Evolutionary conservation across 2,888 invertebrate species (phyloP).

Genomic region (Anodontia alba): DNA sequence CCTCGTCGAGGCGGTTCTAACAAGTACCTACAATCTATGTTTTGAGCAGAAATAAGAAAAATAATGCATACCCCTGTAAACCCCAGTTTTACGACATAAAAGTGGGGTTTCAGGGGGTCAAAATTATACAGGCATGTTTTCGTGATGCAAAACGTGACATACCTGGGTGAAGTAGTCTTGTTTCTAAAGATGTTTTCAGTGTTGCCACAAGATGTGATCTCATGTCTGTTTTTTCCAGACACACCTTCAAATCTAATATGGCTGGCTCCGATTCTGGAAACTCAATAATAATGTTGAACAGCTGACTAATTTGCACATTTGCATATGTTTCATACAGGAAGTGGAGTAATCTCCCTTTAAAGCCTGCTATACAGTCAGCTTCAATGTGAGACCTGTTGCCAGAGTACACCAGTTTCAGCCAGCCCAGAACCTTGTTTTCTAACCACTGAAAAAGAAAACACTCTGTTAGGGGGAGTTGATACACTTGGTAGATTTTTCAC

Average conservation of each 20-base stretch:
- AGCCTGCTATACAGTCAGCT: conserved; percentile 74
- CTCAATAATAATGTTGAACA: conserved; percentile 97
- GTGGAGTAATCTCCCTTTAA: conserved; percentile 88
- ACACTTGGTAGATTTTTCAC: too few relatives aligned
- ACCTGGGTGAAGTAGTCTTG: conserved; percentile 92
- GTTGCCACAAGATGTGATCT: conserved; percentile 89
- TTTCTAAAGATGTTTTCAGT: conserved; percentile 93
- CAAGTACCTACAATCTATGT: too few relatives aligned
- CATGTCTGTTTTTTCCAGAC: conserved; percentile 94
- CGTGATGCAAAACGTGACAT: too few relatives aligned
- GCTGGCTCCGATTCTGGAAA: conserved; percentile 98
- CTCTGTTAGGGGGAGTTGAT: too few relatives aligned
- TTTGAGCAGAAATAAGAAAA: too few relatives aligned
- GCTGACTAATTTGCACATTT: conserved; percentile 93
- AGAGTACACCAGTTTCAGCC: conserved; percentile 92
- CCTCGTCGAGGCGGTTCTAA: too few relatives aligned
- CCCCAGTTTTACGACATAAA: too few relatives aligned
- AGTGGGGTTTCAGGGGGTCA: too few relatives aligned
- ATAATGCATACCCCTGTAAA: too few relatives aligned
- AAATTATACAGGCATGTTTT: too few relatives aligned
- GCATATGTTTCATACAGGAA: conserved; percentile 96
- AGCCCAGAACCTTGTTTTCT: conserved; percentile 93
- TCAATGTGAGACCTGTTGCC: conserved; percentile 69
- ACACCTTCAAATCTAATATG: conserved; percentile 94
- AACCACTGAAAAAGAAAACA: conserved; percentile 91